phyloP scores from a whole-genome alignment of 1,140 invertebrate species.

The Euglossa dilemma region DNA sequence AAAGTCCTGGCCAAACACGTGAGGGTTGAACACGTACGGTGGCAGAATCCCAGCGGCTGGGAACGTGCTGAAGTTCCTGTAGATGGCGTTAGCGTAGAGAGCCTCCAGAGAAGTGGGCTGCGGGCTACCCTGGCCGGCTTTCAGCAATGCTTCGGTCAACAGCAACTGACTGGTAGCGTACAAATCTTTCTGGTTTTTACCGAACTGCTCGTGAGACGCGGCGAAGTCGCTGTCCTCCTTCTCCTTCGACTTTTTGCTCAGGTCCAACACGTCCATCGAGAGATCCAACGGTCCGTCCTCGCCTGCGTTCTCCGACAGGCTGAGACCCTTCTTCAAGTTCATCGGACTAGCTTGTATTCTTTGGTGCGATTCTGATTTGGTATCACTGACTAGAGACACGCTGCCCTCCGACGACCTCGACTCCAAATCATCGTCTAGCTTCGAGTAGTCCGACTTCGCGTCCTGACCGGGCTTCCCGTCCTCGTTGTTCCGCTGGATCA shows the following conservation, averaged over 20 bases:
- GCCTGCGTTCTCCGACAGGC: conserved; percentile 22
- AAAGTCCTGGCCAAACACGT: conserved; percentile 84
- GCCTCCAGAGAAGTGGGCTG: conserved; percentile 79
- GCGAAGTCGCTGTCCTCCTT: conserved; percentile 68
- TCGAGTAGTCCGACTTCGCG: conserved; percentile 55
- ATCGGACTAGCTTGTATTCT: conserved; percentile 79
- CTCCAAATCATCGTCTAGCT: conserved; percentile 72
- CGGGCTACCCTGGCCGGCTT: conserved; percentile 79
- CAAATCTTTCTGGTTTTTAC: conserved; percentile 74
- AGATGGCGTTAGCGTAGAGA: conserved; percentile 82
- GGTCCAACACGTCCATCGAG: conserved; percentile 92
- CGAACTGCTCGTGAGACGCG: conserved; percentile 40
- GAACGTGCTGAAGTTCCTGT: conserved; percentile 82
- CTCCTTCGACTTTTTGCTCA: conserved; percentile 89
- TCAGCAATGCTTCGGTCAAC: conserved; percentile 84
- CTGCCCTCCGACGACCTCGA: conserved; percentile 74
- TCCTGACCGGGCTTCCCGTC: conserved; percentile 28
- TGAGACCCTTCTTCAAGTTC: conserved; percentile 66
- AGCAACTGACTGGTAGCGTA: conserved; percentile 82
- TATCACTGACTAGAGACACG: conserved; percentile 80
- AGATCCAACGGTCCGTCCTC: conserved; percentile 88
- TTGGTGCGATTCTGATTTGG: conserved; percentile 77
- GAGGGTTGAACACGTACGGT: conserved; percentile 83
- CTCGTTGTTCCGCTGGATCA: conserved; percentile 39
- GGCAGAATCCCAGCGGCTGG: conserved; percentile 79